These are phyloP conservation scores for Paracentrotus lividus DNA, from an alignment of 53 echinoderm and acorn worm genomes.

Conservation along the genomic window DNA sequence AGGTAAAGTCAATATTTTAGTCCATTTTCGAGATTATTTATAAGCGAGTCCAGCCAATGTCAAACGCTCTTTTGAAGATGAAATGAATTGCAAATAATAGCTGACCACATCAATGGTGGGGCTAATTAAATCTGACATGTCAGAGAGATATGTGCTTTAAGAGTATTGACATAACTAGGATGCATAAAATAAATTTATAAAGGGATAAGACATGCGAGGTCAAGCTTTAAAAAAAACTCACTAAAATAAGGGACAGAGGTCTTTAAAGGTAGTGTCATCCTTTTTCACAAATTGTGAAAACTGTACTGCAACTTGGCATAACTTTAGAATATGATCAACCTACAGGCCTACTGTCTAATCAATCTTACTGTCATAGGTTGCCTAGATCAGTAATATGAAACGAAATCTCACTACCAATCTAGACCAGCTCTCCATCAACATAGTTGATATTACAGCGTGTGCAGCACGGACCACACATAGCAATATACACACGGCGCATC, in stretches of 20 bases:
- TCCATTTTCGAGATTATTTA: background rate
- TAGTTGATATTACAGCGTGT: no score
- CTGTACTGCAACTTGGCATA: background rate
- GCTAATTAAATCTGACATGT: slow-evolving; percentile 18
- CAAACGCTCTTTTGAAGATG: slow-evolving; percentile 30
- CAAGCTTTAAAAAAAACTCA: no score
- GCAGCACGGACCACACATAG: no score
- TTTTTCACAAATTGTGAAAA: background rate
- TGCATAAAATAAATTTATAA: background rate
- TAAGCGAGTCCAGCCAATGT: background rate
- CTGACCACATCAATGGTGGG: slow-evolving; percentile 17
- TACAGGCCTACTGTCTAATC: no score
- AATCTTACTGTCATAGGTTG: no score
- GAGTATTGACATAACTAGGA: background rate
- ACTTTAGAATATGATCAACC: no score
- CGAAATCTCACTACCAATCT: no score
- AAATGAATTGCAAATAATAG: slow-evolving; percentile 44
- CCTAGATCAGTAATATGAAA: no score
- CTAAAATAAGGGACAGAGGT: no score
- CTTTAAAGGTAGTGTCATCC: background rate
- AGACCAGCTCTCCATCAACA: no score
- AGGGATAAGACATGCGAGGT: no score
- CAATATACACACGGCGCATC: no score
- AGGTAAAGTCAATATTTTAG: slow-evolving; percentile 53
- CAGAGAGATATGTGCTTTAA: background rate